Base-by-base conservation (phyloP, 2,888 invertebrate genomes). In the Dyspetes luteomarginatus region DNA sequence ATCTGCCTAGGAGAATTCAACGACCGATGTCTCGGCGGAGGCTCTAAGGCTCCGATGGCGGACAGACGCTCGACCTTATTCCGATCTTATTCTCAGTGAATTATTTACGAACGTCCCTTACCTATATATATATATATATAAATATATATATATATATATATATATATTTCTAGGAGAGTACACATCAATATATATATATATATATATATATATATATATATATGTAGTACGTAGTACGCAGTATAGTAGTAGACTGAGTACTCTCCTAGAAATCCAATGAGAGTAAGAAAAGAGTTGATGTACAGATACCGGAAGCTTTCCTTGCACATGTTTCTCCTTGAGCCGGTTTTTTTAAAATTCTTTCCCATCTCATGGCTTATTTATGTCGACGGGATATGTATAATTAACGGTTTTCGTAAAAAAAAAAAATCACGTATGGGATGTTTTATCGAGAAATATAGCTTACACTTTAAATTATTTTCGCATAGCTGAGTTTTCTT, bases 41-140 rank as follows among this genome's bases (percentile, higher is more conserved):
- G 55, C 56, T 62, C 41, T 62, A 62, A 28, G 41, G 55, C 72
- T 74, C 48, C 69, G 80, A 80, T 72, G 72, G 75, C 75, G 75
- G 76, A 80, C 80, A 71, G 75, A 80, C 62, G 71, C 67, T 76
- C 75, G 75, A 71, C 79, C 58, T 75, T 71, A 79, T 71, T 71
- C 28, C 79, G 43, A 65, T 69, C 50, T 65, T 52, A 75, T 75
- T 79, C 50, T 36, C 71, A 58, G 75, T 67, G 75, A 75, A 79
- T 79, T 75, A 75, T 75, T 75, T 65, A 78, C 78, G 17, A 78
- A 78, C 26, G 64, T 9, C 45, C 5, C 45, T 17, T 2, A 45
- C 30, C 71, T 36, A 36, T 36, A 36, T 50, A 60, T 43, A 50
- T n/a, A 19, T 45, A 36, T 15, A 45, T 15, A 15, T 1, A 30